Conservation (phyloP, 2,113 vertebrate species). For the Nothocercus nigrocapillus region DNA sequence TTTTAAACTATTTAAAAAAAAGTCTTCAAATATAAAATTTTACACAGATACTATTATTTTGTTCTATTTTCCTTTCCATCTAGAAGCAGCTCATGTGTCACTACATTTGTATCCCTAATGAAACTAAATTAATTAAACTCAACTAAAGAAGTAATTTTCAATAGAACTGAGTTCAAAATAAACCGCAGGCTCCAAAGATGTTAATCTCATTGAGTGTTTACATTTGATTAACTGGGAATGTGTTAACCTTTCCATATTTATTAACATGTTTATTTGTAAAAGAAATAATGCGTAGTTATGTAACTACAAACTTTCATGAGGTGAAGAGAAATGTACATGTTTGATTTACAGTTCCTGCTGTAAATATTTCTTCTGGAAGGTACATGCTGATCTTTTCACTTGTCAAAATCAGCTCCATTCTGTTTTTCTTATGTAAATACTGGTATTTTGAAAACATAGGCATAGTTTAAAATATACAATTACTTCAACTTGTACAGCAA, state of each 20-base stretch:
- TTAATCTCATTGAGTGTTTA: background rate
- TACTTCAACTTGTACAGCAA: background rate
- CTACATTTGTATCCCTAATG: background rate
- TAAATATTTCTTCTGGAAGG: background rate
- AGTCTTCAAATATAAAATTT: background rate
- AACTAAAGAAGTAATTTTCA: background rate
- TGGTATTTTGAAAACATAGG: background rate
- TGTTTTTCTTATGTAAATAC: background rate
- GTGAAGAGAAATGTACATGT: background rate
- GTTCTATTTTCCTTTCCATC: too few relatives aligned
- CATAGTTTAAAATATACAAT: background rate
- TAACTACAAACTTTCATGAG: background rate
- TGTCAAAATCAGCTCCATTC: background rate
- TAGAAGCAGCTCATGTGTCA: background rate
- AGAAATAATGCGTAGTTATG: background rate
- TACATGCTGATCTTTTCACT: background rate
- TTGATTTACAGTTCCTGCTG: background rate
- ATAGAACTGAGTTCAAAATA: background rate
- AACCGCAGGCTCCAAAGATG: background rate
- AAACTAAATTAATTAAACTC: background rate
- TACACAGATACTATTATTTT: background rate
- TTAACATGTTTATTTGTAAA: background rate
- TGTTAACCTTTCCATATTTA: background rate
- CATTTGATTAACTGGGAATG: background rate
- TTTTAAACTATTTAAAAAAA: background rate